These are phyloP conservation scores for Sinosuthora webbiana DNA, from an alignment of 2,113 vertebrate species.

Conservation along the genomic window DNA sequence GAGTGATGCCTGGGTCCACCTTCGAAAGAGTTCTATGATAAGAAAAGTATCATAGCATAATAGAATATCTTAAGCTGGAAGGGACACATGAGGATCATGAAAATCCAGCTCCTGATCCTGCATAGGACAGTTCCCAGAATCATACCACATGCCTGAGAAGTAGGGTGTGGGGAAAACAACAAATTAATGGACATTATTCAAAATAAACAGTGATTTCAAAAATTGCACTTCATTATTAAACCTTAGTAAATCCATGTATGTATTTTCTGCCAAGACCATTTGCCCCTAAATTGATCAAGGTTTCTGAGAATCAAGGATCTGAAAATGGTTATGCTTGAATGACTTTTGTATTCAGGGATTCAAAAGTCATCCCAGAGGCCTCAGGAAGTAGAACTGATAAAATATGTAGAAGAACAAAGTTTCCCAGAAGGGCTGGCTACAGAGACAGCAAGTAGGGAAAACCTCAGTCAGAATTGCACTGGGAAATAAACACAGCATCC, in stretches of 20 bases:
- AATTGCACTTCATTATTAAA: background rate
- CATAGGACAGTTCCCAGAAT: background rate
- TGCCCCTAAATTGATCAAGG: background rate
- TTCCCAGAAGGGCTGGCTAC: background rate
- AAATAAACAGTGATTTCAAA: background rate
- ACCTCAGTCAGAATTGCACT: background rate
- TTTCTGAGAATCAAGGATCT: background rate
- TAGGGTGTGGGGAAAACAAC: background rate
- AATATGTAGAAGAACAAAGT: background rate
- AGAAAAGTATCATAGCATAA: background rate
- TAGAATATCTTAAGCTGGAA: background rate
- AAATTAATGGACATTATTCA: background rate
- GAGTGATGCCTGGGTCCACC: rapidly evolving
- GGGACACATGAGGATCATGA: background rate
- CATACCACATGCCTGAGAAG: background rate
- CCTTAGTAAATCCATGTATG: background rate
- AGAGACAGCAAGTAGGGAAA: background rate
- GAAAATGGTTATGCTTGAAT: background rate
- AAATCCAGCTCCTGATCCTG: background rate
- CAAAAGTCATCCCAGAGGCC: background rate
- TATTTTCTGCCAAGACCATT: background rate
- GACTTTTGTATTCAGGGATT: background rate
- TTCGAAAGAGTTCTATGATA: background rate
- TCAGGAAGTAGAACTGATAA: background rate
- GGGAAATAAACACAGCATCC: background rate